Evolutionary conservation across 1,140 invertebrate genomes (phyloP).

Genomic region (Meloidogyne hapla): DNA sequence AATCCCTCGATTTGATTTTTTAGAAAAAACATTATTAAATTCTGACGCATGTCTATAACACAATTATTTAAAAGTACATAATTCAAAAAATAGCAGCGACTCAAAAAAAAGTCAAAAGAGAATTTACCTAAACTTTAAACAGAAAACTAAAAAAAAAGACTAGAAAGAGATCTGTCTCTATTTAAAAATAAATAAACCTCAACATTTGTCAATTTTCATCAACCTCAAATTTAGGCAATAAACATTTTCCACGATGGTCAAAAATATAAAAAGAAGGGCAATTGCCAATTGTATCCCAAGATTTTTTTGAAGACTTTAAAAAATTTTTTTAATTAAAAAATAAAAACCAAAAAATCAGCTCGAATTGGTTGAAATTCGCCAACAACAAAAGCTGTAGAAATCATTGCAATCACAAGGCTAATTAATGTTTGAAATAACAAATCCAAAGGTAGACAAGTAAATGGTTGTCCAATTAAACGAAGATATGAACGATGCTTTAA

Average conservation of each 20-base stretch:
- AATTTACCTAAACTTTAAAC: background rate
- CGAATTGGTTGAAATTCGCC: conserved; percentile 55
- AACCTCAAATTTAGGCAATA: conserved; percentile 46
- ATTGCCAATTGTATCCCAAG: conserved; percentile 49
- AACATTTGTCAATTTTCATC: background rate
- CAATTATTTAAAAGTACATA: too few relatives aligned
- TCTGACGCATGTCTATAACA: too few relatives aligned
- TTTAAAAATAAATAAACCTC: conserved; percentile 13
- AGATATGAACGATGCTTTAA: conserved; percentile 55
- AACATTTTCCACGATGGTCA: conserved; percentile 52
- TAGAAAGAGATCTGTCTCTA: background rate
- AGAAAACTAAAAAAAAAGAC: conserved; percentile 16
- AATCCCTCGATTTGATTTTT: too few relatives aligned
- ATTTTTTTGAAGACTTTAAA: conserved; percentile 41
- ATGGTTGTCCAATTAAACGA: conserved; percentile 46
- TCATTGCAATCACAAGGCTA: conserved; percentile 40
- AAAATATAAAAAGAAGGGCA: conserved; percentile 55
- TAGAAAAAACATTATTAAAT: too few relatives aligned
- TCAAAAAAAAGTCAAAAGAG: conserved; percentile 13
- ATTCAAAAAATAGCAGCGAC: too few relatives aligned
- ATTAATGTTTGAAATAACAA: conserved; percentile 48
- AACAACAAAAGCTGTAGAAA: conserved; percentile 43
- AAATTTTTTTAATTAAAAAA: conserved; percentile 14
- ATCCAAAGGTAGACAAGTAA: conserved; percentile 44
- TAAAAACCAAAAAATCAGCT: conserved; percentile 44